These are phyloP conservation scores for Theocolax elegans DNA, from an alignment of 1,140 invertebrate genomes.

Conservation along the genomic window DNA sequence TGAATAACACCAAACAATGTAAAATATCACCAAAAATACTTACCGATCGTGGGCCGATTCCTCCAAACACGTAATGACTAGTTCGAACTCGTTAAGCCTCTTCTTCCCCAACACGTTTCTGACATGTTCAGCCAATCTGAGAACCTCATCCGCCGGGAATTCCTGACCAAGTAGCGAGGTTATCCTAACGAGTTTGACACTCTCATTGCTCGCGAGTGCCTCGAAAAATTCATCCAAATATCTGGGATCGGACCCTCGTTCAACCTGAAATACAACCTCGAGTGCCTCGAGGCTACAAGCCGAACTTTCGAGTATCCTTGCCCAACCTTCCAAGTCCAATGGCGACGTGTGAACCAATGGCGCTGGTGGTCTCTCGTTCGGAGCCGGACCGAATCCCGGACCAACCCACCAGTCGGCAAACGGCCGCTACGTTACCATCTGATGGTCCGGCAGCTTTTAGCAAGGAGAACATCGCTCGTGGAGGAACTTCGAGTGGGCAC, in stretches of 20 bases:
- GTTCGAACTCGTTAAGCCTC: constrained; percentile 66
- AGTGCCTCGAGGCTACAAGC: constrained; percentile 65
- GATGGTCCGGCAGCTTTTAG: constrained; percentile 67
- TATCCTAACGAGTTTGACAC: constrained; percentile 64
- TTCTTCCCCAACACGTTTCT: constrained; percentile 64
- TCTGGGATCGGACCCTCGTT: constrained; percentile 61
- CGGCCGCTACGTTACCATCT: constrained; percentile 66
- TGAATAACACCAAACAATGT: too few relatives aligned
- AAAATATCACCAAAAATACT: too few relatives aligned
- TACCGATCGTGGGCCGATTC: constrained; percentile 66
- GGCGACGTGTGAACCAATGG: constrained; percentile 64
- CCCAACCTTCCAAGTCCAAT: constrained; percentile 66
- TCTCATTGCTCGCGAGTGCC: constrained; percentile 63
- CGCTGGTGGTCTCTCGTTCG: constrained; percentile 56
- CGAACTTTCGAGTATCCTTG: constrained; percentile 61
- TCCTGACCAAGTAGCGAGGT: constrained; percentile 67
- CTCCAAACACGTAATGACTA: constrained; percentile 68
- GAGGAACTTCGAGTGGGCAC: constrained; percentile 66
- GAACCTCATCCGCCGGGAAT: constrained; percentile 62
- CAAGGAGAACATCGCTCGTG: constrained; percentile 66
- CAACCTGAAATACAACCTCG: constrained; percentile 66
- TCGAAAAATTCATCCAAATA: constrained; percentile 64
- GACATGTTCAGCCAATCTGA: constrained; percentile 63
- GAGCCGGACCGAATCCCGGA: constrained; percentile 54
- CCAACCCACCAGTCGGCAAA: constrained; percentile 64